These are phyloP conservation scores for Cheumatopsyche charites DNA, from an alignment of 1,140 invertebrate genomes.

Conservation along the genomic window DNA sequence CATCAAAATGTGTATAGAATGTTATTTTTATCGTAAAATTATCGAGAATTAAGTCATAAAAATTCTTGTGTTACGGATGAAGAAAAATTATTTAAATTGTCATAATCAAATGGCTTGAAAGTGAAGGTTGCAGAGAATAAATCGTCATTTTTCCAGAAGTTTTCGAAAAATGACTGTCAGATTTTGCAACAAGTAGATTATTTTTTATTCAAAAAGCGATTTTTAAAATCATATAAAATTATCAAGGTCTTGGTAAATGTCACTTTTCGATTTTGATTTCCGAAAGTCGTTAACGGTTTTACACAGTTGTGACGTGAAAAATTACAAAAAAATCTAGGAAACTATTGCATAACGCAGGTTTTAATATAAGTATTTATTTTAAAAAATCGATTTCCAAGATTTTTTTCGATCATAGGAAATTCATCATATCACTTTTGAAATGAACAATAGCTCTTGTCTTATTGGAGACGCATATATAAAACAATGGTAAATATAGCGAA, in stretches of 20 bases:
- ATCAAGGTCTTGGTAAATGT: conserved; percentile 1
- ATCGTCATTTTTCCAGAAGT: background rate
- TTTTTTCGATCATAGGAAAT: too few relatives aligned
- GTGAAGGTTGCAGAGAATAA: background rate
- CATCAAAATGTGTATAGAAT: too few relatives aligned
- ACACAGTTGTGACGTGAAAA: background rate
- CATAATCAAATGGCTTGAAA: background rate
- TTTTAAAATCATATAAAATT: background rate
- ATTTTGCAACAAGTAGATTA: conserved; percentile 11
- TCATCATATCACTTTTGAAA: too few relatives aligned
- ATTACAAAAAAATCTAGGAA: background rate
- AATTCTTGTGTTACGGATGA: too few relatives aligned
- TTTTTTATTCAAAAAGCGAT: conserved; percentile 6
- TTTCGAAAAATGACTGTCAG: background rate
- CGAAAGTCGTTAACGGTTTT: conserved; percentile 8
- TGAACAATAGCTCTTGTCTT: too few relatives aligned
- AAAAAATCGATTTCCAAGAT: too few relatives aligned
- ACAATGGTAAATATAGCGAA: too few relatives aligned
- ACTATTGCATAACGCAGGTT: background rate
- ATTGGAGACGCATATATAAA: too few relatives aligned
- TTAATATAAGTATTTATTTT: too few relatives aligned
- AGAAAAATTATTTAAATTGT: too few relatives aligned
- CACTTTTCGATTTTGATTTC: background rate
- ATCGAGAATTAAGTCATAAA: too few relatives aligned
- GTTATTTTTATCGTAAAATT: too few relatives aligned